Conservation (phyloP, 1,140 invertebrate species). For the Melanaphis sacchari region DNA sequence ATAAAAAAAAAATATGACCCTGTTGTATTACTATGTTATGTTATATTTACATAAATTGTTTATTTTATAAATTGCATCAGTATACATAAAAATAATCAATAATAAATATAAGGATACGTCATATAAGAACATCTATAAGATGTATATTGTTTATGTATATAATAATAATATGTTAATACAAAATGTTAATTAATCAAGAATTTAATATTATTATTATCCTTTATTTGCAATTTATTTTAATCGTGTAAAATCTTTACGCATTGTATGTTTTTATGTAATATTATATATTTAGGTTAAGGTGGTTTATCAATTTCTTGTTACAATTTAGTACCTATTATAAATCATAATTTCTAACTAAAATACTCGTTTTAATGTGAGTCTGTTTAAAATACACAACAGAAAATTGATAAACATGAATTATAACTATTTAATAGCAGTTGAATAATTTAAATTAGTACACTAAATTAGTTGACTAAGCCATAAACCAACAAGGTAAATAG, state of each 20-base stretch:
- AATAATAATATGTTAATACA: neutral
- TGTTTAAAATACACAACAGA: neutral
- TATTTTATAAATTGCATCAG: neutral
- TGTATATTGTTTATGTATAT: neutral
- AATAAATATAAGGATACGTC: neutral
- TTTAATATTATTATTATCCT: neutral
- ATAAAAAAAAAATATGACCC: too few species aligned
- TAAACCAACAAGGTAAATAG: neutral
- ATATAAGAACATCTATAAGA: neutral
- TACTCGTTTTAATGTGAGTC: neutral
- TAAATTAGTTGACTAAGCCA: too few species aligned
- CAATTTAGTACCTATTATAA: neutral
- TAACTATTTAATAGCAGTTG: neutral
- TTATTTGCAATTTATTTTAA: neutral
- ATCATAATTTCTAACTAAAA: neutral
- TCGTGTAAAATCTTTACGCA: neutral
- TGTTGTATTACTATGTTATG: too few species aligned
- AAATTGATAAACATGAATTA: neutral
- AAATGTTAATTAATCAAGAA: neutral
- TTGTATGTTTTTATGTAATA: neutral
- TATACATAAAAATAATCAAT: neutral
- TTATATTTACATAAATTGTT: neutral
- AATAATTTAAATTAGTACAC: too few species aligned
- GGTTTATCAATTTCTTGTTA: neutral
- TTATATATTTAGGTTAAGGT: neutral